Conservation (phyloP, 2,113 vertebrate genomes). For the Sceloporus tristichus region DNA sequence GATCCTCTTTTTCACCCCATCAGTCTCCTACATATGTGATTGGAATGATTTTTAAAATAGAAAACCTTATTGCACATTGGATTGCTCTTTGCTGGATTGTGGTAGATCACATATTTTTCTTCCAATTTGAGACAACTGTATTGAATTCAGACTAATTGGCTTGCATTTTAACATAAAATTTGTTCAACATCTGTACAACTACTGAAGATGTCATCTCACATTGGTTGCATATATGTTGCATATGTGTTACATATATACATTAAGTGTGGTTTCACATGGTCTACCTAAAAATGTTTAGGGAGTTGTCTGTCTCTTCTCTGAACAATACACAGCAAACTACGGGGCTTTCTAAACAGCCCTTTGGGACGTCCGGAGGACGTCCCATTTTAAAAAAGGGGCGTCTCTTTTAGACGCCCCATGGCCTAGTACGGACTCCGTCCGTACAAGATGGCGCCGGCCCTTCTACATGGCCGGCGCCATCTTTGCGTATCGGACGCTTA, state of each 20-base stretch:
- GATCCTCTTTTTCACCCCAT: neutral
- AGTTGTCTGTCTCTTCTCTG: neutral
- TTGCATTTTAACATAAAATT: neutral
- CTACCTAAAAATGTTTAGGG: neutral
- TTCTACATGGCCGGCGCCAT: too few species aligned
- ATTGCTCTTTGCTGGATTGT: neutral
- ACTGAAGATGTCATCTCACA: neutral
- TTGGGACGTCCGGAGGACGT: too few species aligned
- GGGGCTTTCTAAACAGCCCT: too few species aligned
- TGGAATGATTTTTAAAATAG: neutral
- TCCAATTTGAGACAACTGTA: neutral
- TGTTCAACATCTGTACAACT: neutral
- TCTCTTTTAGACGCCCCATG: too few species aligned
- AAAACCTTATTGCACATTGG: neutral
- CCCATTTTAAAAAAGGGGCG: too few species aligned
- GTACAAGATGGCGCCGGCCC: too few species aligned
- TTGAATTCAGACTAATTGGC: neutral
- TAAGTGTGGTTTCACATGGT: neutral
- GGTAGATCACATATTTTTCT: neutral
- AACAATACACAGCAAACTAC: neutral
- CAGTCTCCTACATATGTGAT: neutral
- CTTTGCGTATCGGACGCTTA: too few species aligned
- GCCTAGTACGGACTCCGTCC: too few species aligned
- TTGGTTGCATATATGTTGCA: neutral
- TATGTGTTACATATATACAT: too few species aligned